Conservation (phyloP, 2,888 invertebrate species). For the Tenthredo scrophulariae region DNA sequence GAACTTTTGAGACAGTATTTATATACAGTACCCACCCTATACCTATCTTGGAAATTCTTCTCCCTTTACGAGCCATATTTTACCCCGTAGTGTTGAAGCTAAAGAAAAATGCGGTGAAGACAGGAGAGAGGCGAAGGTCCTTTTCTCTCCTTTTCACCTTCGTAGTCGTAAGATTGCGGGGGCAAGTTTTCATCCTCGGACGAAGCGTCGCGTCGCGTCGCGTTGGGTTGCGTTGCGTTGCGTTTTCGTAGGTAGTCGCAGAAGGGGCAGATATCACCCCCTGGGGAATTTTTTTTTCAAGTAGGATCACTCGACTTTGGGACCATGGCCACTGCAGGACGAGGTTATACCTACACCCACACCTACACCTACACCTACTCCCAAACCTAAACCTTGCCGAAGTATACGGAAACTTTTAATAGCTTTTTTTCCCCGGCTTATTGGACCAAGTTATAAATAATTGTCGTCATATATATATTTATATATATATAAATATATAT, state of each 20-base stretch:
- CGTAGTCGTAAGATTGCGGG: slow-evolving; percentile 7
- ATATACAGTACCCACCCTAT: background rate
- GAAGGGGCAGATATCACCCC: slow-evolving; percentile 61
- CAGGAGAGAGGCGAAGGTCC: slow-evolving; percentile 2
- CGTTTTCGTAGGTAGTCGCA: background rate
- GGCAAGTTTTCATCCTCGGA: background rate
- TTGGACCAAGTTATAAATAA: slow-evolving; percentile 69
- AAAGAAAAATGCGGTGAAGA: slow-evolving; percentile 4
- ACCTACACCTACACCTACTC: background rate
- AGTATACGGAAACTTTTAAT: slow-evolving; percentile 70
- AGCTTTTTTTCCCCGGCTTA: slow-evolving; percentile 69
- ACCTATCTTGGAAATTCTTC: background rate
- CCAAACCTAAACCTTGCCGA: background rate
- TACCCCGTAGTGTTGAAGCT: slow-evolving; percentile 2
- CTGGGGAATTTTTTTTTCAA: slow-evolving; percentile 59
- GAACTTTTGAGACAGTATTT: background rate
- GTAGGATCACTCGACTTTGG: background rate
- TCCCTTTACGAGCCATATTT: slow-evolving; percentile 4
- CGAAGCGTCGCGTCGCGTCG: background rate
- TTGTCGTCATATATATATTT: slow-evolving; percentile 55
- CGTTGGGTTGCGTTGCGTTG: background rate
- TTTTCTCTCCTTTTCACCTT: background rate
- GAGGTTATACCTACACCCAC: slow-evolving; percentile 66
- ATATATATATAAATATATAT: no score
- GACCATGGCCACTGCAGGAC: slow-evolving; percentile 53